A percentile compares a stretch with the other conserved stretches of the same genome.
Evolutionary conservation across 2,888 invertebrate species (phyloP).

Genomic region (Melikaiella ostensackeni): DNA sequence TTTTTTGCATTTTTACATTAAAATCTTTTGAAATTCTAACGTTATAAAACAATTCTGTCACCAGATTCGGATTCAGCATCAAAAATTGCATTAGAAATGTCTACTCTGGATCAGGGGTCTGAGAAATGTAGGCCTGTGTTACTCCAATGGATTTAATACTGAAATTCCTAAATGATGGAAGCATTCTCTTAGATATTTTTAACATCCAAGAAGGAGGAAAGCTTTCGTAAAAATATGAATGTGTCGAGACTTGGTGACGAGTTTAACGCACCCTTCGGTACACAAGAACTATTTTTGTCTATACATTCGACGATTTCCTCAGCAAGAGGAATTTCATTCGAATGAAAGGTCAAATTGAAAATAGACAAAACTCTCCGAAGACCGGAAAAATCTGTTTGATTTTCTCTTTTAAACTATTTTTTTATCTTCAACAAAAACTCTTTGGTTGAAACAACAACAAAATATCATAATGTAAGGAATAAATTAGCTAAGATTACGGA

Average conservation of each 20-base stretch:
- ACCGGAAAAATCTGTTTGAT: background rate
- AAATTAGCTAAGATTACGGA: no score
- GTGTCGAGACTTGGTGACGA: background rate
- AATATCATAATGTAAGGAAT: background rate
- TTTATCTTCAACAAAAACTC: no score
- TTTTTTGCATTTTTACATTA: no score
- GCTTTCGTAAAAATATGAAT: background rate
- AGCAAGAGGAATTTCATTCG: constrained; percentile 5
- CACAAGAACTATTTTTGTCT: constrained; percentile 27
- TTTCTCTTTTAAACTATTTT: no score
- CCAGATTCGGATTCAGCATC: no score
- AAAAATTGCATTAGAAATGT: no score
- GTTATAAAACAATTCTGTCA: no score
- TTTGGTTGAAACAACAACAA: background rate
- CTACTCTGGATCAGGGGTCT: no score
- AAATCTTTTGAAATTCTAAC: no score
- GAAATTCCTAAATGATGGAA: background rate
- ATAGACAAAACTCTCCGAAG: background rate
- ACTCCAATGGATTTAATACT: background rate
- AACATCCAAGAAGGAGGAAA: background rate
- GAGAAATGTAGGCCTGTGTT: no score
- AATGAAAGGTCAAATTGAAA: background rate
- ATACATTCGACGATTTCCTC: background rate
- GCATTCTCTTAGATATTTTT: constrained; percentile 1
- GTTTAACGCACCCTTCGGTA: constrained; percentile 35